Evolutionary conservation across 2,888 invertebrate species (phyloP), one percentile per base, ranked within the genome.

Genomic region (Exocentrus adspersus): DNA sequence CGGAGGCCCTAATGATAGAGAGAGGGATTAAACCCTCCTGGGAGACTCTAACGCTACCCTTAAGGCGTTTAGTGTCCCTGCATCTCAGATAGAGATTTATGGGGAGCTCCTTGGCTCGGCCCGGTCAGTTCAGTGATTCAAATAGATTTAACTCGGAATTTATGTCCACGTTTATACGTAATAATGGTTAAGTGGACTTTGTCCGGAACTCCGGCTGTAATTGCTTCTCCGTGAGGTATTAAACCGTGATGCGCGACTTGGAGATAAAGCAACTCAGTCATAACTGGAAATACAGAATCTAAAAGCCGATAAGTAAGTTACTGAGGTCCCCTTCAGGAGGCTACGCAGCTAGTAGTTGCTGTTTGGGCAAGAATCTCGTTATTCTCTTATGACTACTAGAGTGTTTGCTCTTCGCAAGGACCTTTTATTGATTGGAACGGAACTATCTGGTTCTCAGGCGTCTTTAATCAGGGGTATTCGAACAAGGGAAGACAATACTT

Each of bases 71-170:
- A 73, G 70, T 75, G 74, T 73, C 73, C 69, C 72, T 77, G 77
- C 78, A 76, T 78, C 76, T 77, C 78, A 77, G 77, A 77, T 77
- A 77, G 77, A 78, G 79, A 79, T 79, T 79, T 78, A 79, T 78
- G 74, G 67, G 65, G 64, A 68, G 64, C 68, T 68, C 69, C 70
- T 71, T 68, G 64, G 68, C 67, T 65, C 61, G 67, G 68, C 68
- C 60, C 67, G 77, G 76, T 74, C 75, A 76, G 70, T 77, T 75
- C 71, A 73, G 71, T 72, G 73, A 77, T 74, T 75, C 66, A 70
- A 68, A 67, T 62, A 60, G 68, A 51, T 51, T 51, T 51, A 51
- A n/a, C 16, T 30, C 19, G 57, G 19, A 45, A 57, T 57, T 30
- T 57, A 57, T 32, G 45, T 32, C 7, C 19, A 14, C 14, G 14